These are phyloP conservation scores for Himalopsyche kuldschensis DNA, from an alignment of 2,888 invertebrate genomes.

Conservation along the genomic window DNA sequence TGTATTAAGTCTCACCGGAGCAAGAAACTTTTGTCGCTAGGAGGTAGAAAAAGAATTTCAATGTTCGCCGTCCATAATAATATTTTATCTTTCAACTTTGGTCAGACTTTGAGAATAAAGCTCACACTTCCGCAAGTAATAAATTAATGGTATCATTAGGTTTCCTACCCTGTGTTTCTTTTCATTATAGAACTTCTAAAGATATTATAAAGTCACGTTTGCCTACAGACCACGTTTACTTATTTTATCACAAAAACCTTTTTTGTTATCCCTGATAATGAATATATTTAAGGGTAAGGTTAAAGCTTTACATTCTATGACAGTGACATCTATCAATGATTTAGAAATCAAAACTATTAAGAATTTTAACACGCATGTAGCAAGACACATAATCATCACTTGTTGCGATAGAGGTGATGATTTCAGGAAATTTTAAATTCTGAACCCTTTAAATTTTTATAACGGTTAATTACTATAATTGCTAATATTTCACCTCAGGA, in stretches of 20 bases:
- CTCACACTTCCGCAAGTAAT: background rate
- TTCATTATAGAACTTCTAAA: background rate
- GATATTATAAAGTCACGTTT: background rate
- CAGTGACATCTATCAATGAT: too few relatives aligned
- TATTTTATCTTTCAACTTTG: slow-evolving; percentile 1
- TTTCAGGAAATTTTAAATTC: too few relatives aligned
- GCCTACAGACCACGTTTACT: background rate
- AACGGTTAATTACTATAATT: too few relatives aligned
- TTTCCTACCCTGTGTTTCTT: background rate
- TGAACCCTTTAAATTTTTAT: too few relatives aligned
- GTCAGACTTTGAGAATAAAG: background rate
- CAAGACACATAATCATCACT: too few relatives aligned
- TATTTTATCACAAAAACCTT: background rate
- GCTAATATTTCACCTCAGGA: too few relatives aligned
- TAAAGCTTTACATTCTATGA: too few relatives aligned
- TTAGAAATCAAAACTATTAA: too few relatives aligned
- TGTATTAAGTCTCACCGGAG: background rate
- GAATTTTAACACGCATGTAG: too few relatives aligned
- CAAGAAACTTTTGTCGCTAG: background rate
- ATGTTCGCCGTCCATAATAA: background rate
- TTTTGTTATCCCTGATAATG: too few relatives aligned
- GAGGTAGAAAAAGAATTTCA: background rate
- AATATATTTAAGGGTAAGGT: too few relatives aligned
- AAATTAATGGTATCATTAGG: background rate
- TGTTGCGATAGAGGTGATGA: too few relatives aligned